Evolutionary conservation across 2,888 invertebrate genomes (phyloP), one percentile per base, ranked within the genome.

Genomic region (Oithona nana): DNA sequence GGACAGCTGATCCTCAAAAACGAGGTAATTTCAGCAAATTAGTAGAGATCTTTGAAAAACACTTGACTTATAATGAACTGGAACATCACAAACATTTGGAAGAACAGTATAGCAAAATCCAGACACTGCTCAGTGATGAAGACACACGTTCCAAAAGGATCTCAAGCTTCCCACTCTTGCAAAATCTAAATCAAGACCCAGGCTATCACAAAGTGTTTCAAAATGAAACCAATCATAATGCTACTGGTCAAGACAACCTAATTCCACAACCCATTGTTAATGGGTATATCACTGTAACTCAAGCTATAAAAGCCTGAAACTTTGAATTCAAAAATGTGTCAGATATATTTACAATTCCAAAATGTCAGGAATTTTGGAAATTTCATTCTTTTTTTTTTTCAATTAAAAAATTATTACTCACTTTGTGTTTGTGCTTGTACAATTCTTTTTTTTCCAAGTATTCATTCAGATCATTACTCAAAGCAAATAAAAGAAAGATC

Each of bases 1-100:
- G 59, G 59, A n/a, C 16, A 16, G 48, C 22, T 13, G 59, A 48
- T 49, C 59, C 59, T 22, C 48, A 50, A 22, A 50, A 22, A 22
- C 48, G 59, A 13, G 26, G 22, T 4, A 50, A 13, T 16, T 59
- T 59, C 49, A 22, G 4, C 11, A 28, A 50, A 22, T 49, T 59
- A 24, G 49, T 59, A 24, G 13, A 13, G 1, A n/a, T 59, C 50
- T 59, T 48, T 20, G 59, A 59, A 26, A 24, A 20, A 26, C 16
- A 54, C 6, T 24, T 54, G 54, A 24, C 26, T 54, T 16, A 24
- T 2, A 26, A 26, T 26, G 54, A 54, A 26, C 54, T 54, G 20
- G 54, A 54, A 16, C 13, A 20, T 2, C 26, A 54, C 26, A 20
- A 54, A 20, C 13, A 54, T 20, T 26, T 54, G 3, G 20, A 3